Evolutionary conservation across 37 sponge, comb jelly and placozoan genomes (phyloP), one percentile per base, ranked within the genome.

Genomic region (Lycopodina hypogea): DNA sequence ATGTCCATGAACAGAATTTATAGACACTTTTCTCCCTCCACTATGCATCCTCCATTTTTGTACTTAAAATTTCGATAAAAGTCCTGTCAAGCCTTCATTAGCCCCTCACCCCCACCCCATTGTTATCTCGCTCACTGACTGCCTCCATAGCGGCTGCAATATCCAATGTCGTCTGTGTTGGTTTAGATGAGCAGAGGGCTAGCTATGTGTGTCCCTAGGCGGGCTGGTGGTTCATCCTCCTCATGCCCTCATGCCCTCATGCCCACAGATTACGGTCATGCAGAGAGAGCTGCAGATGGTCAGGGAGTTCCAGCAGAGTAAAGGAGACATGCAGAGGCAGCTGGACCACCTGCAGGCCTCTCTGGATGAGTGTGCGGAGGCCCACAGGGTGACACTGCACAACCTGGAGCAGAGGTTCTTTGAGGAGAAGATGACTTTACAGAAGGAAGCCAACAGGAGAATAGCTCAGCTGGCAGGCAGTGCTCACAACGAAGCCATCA

Each of bases 401-500:
- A 65, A 37, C 17, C 76, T 92, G 74, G 93, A 94, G 42, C 88
- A 94, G 63, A 86, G 68, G 42, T 76, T 76, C 61, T 57, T 76
- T 34, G 76, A 76, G 56, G 76, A 76, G 42, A 76, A 87, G 78
- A 22, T 80, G 1, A 72, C 89, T 14, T 85, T 96, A 6, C 97
- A 96, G 78, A 86, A 94, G 23, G 98, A 97, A 65, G 95, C 98
- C 0, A 87, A 83, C 29, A 72, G 93, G 0, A 88, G 96, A 62
- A 91, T 97, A 65, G 84, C 89, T 21, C 93, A 92, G 26, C 75
- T 97, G 52, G 92, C 98, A 28, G 78, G 88, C 66, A 80, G 80
- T 61, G 98, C 98, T 68, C 98, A 97, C 71, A 80, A 86, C 3
- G 87, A 93, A 73, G 98, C 98, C 26, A 83, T 96, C 7, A 87